Percentiles rank a stretch among this genome's conserved stretches.
Evolutionary conservation across 92 coral and sea anemone genomes (phyloP).

Genomic region (Porites divaricata): DNA sequence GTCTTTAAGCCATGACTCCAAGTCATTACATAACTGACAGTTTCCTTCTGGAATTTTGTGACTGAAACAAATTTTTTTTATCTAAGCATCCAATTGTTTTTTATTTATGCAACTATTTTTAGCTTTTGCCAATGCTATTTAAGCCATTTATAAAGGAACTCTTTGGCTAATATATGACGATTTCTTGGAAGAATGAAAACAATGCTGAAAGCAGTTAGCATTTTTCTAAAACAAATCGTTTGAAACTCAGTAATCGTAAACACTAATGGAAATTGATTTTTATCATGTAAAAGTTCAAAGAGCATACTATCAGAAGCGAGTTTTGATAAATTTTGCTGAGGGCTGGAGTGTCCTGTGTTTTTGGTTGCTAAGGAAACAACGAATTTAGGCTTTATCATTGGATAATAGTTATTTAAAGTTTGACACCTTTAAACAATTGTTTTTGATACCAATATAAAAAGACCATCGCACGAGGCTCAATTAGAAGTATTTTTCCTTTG

Average conservation of each 20-base stretch:
- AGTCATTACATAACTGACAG: too few species aligned
- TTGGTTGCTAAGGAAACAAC: slow-evolving; percentile 26
- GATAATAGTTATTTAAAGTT: background rate
- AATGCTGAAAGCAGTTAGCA: background rate
- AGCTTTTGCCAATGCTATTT: background rate
- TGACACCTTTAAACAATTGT: slow-evolving; percentile 19
- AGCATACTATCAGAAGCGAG: too few species aligned
- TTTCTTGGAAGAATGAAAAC: slow-evolving; percentile 1
- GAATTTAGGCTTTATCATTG: background rate
- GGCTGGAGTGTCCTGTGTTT: slow-evolving; percentile 7
- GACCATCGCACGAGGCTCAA: background rate
- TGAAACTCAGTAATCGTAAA: too few species aligned
- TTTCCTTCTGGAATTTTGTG: too few species aligned
- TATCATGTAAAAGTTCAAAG: too few species aligned
- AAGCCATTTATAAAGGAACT: background rate
- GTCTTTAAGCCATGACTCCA: too few species aligned
- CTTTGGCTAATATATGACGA: background rate
- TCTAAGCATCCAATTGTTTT: too few species aligned
- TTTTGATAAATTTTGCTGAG: background rate
- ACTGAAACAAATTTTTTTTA: too few species aligned
- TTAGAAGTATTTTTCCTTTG: background rate
- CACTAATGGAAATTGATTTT: too few species aligned
- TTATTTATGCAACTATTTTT: too few species aligned
- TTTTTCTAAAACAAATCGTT: too few species aligned
- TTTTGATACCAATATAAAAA: slow-evolving; percentile 16